Conservation (phyloP, 2,113 vertebrate genomes). For the Eclectus roratus region DNA sequence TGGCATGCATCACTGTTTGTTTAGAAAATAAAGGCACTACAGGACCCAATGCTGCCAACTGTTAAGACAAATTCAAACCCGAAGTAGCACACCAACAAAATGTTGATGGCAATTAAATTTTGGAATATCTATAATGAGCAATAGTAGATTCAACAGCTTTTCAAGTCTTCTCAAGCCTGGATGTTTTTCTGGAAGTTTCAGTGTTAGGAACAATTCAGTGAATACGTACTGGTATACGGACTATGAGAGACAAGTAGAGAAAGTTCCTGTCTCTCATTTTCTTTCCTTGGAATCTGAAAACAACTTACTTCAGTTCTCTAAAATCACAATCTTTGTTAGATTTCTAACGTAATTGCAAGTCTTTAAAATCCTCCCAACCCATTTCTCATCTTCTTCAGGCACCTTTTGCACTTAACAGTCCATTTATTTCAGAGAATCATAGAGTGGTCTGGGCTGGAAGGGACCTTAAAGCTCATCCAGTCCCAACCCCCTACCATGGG, state of each 20-base stretch:
- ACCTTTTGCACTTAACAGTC: neutral
- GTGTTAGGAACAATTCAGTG: neutral
- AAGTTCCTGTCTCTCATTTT: neutral
- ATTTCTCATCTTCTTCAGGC: neutral
- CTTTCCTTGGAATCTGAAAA: neutral
- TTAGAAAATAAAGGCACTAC: neutral
- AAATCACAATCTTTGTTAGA: neutral
- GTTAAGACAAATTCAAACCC: neutral
- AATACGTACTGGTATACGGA: neutral
- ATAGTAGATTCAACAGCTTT: neutral
- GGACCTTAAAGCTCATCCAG: no score
- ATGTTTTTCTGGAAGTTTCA: neutral
- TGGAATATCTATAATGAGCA: neutral
- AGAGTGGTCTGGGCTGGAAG: no score
- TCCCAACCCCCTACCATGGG: no score
- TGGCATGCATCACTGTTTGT: neutral
- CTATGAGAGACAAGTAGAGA: neutral
- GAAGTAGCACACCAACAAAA: fast-evolving
- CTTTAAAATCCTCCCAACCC: neutral
- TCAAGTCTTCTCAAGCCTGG: neutral
- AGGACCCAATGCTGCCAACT: neutral
- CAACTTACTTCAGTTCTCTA: neutral
- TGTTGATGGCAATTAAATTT: neutral
- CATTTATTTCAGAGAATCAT: neutral
- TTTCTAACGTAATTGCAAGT: neutral